Conservation (phyloP, 2,888 invertebrate species). For the Acleris cristana region DNA sequence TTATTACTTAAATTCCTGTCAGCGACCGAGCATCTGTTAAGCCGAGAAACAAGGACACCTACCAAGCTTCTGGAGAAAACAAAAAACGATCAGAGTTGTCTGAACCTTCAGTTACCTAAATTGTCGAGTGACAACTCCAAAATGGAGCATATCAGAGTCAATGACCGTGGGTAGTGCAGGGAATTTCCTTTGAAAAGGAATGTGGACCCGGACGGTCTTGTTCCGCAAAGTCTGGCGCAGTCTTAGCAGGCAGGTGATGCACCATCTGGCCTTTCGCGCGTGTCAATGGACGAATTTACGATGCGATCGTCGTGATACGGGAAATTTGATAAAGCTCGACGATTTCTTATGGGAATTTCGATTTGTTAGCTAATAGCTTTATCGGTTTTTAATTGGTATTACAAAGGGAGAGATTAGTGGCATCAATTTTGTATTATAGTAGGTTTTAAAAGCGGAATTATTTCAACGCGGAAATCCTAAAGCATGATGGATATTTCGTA, state of each 20-base stretch:
- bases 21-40: conserved; percentile 4
- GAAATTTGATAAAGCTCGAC: conserved; percentile 51
- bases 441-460: not conserved
- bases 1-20: conserved; percentile 46
- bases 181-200: conserved; percentile 63
- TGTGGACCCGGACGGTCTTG: conserved; percentile 64
- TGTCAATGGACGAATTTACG: conserved; percentile 62
- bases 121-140: conserved; percentile 37
- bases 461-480: not conserved
- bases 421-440: not conserved
- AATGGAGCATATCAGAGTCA: conserved; percentile 56
- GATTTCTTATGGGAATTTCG: conserved; percentile 28
- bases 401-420: conserved; percentile 13
- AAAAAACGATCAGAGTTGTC: no score
- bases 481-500: no score
- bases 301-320: conserved; percentile 60
- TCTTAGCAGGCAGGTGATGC: conserved; percentile 65
- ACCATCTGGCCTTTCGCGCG: conserved; percentile 72
- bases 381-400: conserved; percentile 34
- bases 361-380: conserved; percentile 34
- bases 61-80: no score
- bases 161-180: conserved; percentile 64
- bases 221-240: conserved; percentile 59
- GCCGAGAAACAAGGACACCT: no score
- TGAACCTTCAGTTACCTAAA: conserved; percentile 32